phyloP scores from a whole-genome alignment of 1,140 invertebrate genomes.

The Drosophila nebulosa region DNA sequence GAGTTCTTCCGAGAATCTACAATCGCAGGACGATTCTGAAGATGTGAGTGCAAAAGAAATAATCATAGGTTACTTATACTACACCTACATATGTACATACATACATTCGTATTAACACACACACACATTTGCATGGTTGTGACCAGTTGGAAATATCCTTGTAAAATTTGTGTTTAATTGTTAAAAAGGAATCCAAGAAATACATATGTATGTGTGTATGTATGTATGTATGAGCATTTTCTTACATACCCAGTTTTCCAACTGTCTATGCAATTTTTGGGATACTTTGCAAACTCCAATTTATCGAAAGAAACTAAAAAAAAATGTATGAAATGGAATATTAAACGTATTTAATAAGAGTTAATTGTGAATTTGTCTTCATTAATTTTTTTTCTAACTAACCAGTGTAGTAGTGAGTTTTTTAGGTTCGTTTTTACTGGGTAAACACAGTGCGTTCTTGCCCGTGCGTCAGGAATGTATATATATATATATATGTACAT shows the following conservation, averaged over 20 bases:
- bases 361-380: too few relatives aligned
- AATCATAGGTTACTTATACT: background rate
- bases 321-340: too few relatives aligned
- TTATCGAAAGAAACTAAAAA: background rate
- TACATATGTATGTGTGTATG: constrained; percentile 5
- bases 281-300: too few relatives aligned
- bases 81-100: too few relatives aligned
- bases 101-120: background rate
- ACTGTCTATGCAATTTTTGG: too few relatives aligned
- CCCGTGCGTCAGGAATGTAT: constrained; percentile 2
- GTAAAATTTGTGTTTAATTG: background rate
- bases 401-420: too few relatives aligned
- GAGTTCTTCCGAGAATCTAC: constrained; percentile 79
- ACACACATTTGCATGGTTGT: background rate
- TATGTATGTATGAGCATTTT: constrained; percentile 3
- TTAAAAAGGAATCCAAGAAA: background rate
- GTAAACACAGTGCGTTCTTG: background rate
- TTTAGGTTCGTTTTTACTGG: background rate
- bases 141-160: background rate
- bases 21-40: constrained; percentile 79
- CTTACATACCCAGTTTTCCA: too few relatives aligned
- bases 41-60: constrained; percentile 57
- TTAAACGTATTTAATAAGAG: too few relatives aligned
- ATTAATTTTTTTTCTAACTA: too few relatives aligned
- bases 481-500: too few relatives aligned